phyloP scores from a whole-genome alignment of 1,140 invertebrate species.

The Drosophila equinoxialis region DNA sequence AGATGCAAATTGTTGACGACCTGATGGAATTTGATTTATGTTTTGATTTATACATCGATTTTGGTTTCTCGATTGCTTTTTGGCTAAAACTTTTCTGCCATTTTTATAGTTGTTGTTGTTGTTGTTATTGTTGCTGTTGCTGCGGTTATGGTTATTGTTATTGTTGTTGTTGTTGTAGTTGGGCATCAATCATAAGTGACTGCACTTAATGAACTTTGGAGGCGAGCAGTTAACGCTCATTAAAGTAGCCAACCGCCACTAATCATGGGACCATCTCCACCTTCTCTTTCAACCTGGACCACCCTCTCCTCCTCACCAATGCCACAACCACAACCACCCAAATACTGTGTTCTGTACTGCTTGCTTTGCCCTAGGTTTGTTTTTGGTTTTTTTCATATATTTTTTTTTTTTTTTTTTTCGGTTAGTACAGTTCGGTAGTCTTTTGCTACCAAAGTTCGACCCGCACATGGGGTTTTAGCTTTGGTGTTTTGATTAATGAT shows the following conservation, averaged over 20 bases:
- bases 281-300: not conserved
- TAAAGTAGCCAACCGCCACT: conserved; percentile 76
- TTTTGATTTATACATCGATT: conserved; percentile 50
- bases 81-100: conserved; percentile 16
- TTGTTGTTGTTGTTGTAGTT: conserved; percentile 63
- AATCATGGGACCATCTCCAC: conserved; percentile 60
- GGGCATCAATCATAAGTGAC: conserved; percentile 68
- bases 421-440: conserved; percentile 79
- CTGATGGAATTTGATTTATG: conserved; percentile 57
- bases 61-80: conserved; percentile 34
- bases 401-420: conserved; percentile 31
- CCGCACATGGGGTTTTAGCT: conserved; percentile 51
- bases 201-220: conserved; percentile 78
- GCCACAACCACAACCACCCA: too few relatives aligned
- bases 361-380: conserved; percentile 1
- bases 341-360: not conserved
- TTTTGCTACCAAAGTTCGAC: conserved; percentile 64
- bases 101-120: conserved; percentile 2
- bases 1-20: conserved; percentile 51
- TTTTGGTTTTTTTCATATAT: not conserved
- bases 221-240: conserved; percentile 79
- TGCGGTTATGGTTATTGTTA: conserved; percentile 29
- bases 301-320: not conserved
- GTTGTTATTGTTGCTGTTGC: not conserved
- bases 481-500: conserved; percentile 79